Base-by-base conservation (phyloP, 2,113 vertebrate genomes). In the Chloropsis hardwickii region DNA sequence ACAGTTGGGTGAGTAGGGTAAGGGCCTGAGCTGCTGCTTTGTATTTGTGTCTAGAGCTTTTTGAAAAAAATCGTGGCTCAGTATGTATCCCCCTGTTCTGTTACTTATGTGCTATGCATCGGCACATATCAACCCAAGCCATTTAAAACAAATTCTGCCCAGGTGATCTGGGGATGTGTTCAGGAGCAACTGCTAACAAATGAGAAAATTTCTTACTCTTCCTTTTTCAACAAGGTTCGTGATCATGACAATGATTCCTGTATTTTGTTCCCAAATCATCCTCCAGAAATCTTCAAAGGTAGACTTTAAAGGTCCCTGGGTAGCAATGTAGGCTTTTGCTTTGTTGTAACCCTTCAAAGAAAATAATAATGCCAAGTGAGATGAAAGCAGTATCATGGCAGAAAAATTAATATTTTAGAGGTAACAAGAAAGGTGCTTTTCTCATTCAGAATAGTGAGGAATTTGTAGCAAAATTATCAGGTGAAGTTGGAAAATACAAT, bases 261-360 rank as follows among this genome's bases (percentile, higher is more conserved):
- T 99, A 94, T 99, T 99, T 96, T 99, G 99, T 96, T 99, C 99
- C 99, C 99, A 99, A 97, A 99, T 98, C 99, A 99, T 99, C 95
- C 99, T 99, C 99, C 99, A 99, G 95, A 99, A 99, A 97, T 99
- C 99, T 98, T 99, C 99, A 96, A 99, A 99, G 11, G 99, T 99
- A 53, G 99, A 99, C 96, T 99, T 99, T 88, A 99, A 98, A 93
- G 99, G 99, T 91, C 99, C 99, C 97, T 99, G 99, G 92, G 99
- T 99, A 83, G 99, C 99, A 42, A 99, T 99, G 94, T 99, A 99
- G 82, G 99, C 99, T 98, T 99, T 98, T 81, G 99, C 98, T 97
- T 98, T 98, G 98, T 99, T 99, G 98, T 99, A 99, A 85, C 99
- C 99, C 99, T 99, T 98, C 95, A 95, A 96, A 98, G 96, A 95